Percentiles rank a stretch among this genome's conserved stretches.
Conservation (phyloP, 2,888 invertebrate genomes). For the Ormyrus nitidulus region DNA sequence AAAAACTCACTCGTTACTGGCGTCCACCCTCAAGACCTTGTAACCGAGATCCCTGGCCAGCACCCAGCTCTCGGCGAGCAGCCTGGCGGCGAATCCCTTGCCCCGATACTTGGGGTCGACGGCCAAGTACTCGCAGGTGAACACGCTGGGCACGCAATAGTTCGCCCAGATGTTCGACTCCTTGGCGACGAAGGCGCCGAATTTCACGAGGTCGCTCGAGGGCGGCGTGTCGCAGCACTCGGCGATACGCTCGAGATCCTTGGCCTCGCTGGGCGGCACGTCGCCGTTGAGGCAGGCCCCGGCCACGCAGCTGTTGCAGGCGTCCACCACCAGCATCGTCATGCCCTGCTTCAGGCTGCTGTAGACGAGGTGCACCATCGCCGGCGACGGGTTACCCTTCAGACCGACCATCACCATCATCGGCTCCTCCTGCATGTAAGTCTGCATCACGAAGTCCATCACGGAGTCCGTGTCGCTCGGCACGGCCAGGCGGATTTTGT, state of each 20-base stretch:
- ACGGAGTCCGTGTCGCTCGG: conserved; percentile 65
- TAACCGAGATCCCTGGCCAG: conserved; percentile 66
- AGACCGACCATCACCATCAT: conserved; percentile 61
- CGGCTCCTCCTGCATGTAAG: conserved; percentile 66
- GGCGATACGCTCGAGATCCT: conserved; percentile 50
- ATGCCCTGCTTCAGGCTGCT: conserved; percentile 62
- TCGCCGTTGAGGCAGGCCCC: conserved; percentile 61
- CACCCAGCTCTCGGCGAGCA: conserved; percentile 67
- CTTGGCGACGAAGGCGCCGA: conserved; percentile 60
- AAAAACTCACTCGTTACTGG: conserved; percentile 63
- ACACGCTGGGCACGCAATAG: conserved; percentile 60
- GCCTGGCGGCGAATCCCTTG: conserved; percentile 63
- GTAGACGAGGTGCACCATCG: conserved; percentile 61
- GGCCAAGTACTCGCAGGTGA: conserved; percentile 64
- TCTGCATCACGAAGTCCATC: conserved; percentile 64
- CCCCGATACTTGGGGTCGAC: conserved; percentile 62
- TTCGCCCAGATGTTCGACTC: conserved; percentile 62
- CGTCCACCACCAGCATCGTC: conserved; percentile 64
- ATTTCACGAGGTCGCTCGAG: conserved; percentile 62
- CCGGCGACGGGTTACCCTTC: conserved; percentile 50
- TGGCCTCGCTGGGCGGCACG: background rate
- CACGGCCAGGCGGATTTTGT: conserved; percentile 63
- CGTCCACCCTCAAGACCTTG: conserved; percentile 66
- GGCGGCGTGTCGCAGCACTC: conserved; percentile 56
- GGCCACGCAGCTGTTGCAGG: conserved; percentile 59